Evolutionary conservation across 1,140 invertebrate genomes (phyloP), one percentile per base, ranked within the genome.

Genomic region (Dinothrombium tinctorium): DNA sequence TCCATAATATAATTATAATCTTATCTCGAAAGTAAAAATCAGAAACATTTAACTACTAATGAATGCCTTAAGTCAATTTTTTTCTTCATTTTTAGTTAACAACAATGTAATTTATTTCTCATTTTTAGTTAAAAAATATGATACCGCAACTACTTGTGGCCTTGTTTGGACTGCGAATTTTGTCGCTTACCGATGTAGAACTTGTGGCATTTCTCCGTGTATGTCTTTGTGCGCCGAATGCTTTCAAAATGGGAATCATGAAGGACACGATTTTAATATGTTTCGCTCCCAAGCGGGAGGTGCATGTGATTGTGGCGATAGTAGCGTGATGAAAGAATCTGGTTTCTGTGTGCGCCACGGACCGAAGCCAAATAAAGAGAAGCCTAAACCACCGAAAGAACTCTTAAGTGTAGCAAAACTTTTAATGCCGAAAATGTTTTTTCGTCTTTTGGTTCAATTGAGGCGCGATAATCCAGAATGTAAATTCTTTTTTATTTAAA

Each of bases 181-280:
- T 59, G 82, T 95, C 9, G 90, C 90, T 1, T 96, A 95, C 65
- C 65, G 90, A 35, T 96, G 90, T 63, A 73, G 87, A 19, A 96
- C 89, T 1, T 96, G 90, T 66, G 84, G 84, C 23, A 87, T 95
- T 47, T 94, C 87, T 5, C 87, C 87, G 0, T 95, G 89, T 59
- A 96, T 98, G 89, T 94, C 87, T 12, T 69, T 98, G 12, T 96
- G 90, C 57, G 76, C 82, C 0, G 84, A 95, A 46, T 98, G 90
- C 59, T 98, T 96, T 62, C 83, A 92, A 62, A 76, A 77, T 47
- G 89, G 87, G 22, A 79, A 95, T 62, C 90, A 96, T 61, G 72
- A 79, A 49, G 80, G 82, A 35, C 90, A 98, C 62, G 90, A 98
- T 61, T 98, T 87, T 61, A 95, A 95, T 57, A 94, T 95, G 86